Conservation (phyloP, 2,888 invertebrate genomes). For the Prenolepis imparis region DNA sequence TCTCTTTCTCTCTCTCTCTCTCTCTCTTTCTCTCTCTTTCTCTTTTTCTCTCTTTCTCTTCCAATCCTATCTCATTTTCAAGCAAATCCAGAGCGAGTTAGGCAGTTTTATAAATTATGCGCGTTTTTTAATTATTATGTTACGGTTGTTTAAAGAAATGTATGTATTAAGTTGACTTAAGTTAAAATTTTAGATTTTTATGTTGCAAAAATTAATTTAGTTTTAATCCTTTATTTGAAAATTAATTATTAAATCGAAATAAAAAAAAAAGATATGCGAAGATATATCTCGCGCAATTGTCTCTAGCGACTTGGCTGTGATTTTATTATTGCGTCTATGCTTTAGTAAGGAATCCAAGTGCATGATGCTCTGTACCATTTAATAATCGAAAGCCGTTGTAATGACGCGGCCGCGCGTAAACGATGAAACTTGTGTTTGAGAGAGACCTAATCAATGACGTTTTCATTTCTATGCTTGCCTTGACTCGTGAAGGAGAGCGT, state of each 20-base stretch:
- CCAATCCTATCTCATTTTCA: constrained; percentile 38
- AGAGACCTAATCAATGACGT: constrained; percentile 69
- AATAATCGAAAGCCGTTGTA: constrained; percentile 58
- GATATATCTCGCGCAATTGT: constrained; percentile 11
- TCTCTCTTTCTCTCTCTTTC: too few relatives aligned
- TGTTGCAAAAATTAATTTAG: constrained; percentile 19
- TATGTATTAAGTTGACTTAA: neutral
- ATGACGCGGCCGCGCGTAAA: constrained; percentile 32
- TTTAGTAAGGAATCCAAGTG: constrained; percentile 66
- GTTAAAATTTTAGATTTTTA: neutral
- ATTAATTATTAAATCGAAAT: constrained; percentile 16
- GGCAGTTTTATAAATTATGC: constrained; percentile 4
- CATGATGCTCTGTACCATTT: constrained; percentile 67
- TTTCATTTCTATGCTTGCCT: constrained; percentile 84
- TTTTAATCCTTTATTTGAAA: neutral
- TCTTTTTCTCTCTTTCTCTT: constrained; percentile 21
- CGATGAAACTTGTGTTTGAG: constrained; percentile 2
- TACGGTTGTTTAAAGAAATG: neutral
- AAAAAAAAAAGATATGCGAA: neutral
- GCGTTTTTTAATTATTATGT: constrained; percentile 21
- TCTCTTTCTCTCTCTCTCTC: neutral
- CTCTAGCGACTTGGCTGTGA: constrained; percentile 62
- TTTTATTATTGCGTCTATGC: constrained; percentile 66
- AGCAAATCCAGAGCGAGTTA: constrained; percentile 33
- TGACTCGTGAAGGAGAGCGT: constrained; percentile 82